Base-by-base conservation (phyloP, 1,140 invertebrate genomes). In the Ceratina australensis region DNA sequence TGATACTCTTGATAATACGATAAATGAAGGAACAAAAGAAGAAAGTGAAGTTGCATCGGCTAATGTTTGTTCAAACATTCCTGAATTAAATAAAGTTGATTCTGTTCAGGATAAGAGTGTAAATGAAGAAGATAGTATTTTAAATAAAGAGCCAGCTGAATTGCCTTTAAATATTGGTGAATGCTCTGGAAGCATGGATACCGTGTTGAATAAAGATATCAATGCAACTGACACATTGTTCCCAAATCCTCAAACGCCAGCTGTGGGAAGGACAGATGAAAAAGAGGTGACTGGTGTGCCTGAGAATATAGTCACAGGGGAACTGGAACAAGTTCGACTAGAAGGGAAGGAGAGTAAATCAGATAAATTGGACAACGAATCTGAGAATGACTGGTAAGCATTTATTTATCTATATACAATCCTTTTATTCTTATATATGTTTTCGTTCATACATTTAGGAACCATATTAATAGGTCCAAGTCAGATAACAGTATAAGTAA, bases 261-360 rank as follows among this genome's bases (percentile, higher is more conserved):
- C 56, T 18, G 33, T 69, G 10, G 67, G 82, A 57, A 78, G 63
- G 56, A 12, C 76, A 24, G 54, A 76, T 20, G 65, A 78, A 18
- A 65, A 72, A 52, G 77, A 86, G 26, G 33, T 66, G 10, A 54
- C 80, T 0, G 64, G 33, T 20, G 47, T 67, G 18, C 71, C 42
- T 20, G 83, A 85, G 67, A 87, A 74, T 67, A 72, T 87, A 64
- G 64, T 82, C 16, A 83, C 80, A 10, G 66, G 71, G 60, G 63
- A 87, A 22, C 42, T 86, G 15, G 79, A 88, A 22, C 63, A 76
- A 28, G 59, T 60, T 28, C 85, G 33, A 57, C 57, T 72, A 12
- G 28, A 65, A 0, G 49, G 86, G 47, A 56, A 74, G 16, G 49
- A 20, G 16, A 56, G 59, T 66, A 54, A 78, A 54, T 60, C 24